Conservation (phyloP, 2,888 invertebrate genomes). For the Chrysolina oricalcia region DNA sequence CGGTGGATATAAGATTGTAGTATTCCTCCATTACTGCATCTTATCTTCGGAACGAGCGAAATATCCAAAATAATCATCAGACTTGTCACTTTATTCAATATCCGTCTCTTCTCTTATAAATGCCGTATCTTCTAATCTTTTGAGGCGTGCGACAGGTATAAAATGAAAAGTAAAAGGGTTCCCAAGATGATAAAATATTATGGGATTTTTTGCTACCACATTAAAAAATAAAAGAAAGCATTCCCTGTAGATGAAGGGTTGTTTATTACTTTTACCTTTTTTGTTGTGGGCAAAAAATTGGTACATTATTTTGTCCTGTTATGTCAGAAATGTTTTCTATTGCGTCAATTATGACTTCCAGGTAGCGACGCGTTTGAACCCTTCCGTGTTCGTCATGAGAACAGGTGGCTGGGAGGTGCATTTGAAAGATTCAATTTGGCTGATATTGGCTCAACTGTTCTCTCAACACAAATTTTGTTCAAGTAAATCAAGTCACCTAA, state of each 20-base stretch:
- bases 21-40: neutral
- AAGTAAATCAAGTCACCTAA: too few relatives aligned
- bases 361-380: slow-evolving; percentile 11
- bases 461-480: too few relatives aligned
- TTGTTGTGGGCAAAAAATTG: slow-evolving; percentile 27
- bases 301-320: slow-evolving; percentile 29
- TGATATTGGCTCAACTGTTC: too few relatives aligned
- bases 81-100: neutral
- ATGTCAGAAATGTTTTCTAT: slow-evolving; percentile 22
- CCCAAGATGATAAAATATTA: slow-evolving; percentile 9
- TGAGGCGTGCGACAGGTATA: slow-evolving; percentile 21
- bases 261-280: slow-evolving; percentile 31
- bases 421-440: too few relatives aligned
- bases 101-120: neutral
- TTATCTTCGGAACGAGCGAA: neutral
- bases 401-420: neutral
- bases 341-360: slow-evolving; percentile 30
- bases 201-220: slow-evolving; percentile 34
- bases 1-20: too few relatives aligned
- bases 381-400: slow-evolving; percentile 25
- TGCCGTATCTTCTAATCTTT: neutral
- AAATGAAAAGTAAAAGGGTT: slow-evolving; percentile 30
- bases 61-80: neutral
- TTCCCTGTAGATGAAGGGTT: slow-evolving; percentile 30
- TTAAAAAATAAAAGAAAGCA: slow-evolving; percentile 29